Conservation (phyloP, 2,113 vertebrate species). For the Clarias magur region DNA sequence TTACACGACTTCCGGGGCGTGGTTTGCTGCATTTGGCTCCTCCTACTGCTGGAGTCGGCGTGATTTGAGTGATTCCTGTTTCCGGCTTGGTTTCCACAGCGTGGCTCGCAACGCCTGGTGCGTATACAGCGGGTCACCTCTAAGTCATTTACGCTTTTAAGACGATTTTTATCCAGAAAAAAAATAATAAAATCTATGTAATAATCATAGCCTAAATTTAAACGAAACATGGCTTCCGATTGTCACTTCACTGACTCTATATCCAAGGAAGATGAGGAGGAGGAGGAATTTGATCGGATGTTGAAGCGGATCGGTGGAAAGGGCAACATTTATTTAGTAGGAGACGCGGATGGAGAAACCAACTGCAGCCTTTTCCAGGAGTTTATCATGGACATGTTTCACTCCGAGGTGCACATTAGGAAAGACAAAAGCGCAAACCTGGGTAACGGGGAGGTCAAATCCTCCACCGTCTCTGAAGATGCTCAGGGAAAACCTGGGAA, state of each 20-base stretch:
- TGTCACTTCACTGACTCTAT: neutral
- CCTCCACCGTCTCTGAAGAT: neutral
- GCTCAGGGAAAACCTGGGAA: neutral
- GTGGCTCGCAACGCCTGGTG: neutral
- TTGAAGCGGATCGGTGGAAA: constrained; percentile 68
- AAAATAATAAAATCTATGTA: too few relatives aligned
- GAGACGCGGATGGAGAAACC: constrained; percentile 58
- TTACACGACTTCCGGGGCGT: neutral
- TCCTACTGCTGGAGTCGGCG: neutral
- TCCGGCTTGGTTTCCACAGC: neutral
- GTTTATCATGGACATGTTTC: constrained; percentile 69
- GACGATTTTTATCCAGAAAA: too few relatives aligned
- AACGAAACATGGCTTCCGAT: constrained; percentile 32
- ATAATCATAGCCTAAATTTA: neutral
- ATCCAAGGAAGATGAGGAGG: constrained; percentile 2
- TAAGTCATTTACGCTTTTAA: neutral
- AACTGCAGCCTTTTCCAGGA: constrained; percentile 60
- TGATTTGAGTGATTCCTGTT: neutral
- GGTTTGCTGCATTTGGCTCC: neutral
- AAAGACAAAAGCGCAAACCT: neutral
- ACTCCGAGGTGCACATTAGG: neutral
- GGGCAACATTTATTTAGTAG: constrained; percentile 69
- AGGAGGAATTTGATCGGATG: constrained; percentile 62
- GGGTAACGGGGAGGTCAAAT: constrained; percentile 26
- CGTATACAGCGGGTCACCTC: neutral